These are phyloP conservation scores for Reticulitermes speratus DNA, from an alignment of 1,140 invertebrate genomes.

Conservation along the genomic window DNA sequence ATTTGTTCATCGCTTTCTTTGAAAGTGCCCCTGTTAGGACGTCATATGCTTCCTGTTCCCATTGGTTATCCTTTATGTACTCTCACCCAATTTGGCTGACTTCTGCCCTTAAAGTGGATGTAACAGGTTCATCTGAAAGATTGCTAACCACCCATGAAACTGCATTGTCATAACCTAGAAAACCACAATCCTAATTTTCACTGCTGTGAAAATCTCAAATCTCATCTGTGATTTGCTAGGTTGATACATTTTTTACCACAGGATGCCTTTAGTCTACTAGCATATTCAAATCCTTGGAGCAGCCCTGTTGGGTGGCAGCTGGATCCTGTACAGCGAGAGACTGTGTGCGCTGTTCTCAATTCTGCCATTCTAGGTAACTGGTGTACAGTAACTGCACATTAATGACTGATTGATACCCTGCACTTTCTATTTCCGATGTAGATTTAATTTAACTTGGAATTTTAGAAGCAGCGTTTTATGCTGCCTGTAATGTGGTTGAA, in stretches of 20 bases:
- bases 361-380: conserved; percentile 89
- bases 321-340: conserved; percentile 87
- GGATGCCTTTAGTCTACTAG: conserved; percentile 96
- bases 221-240: no score
- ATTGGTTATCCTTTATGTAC: no score
- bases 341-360: conserved; percentile 92
- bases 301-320: conserved; percentile 95
- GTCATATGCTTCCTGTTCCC: no score
- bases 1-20: no score
- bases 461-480: background rate
- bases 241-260: conserved; percentile 48
- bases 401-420: background rate
- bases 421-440: background rate
- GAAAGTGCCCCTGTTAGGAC: no score
- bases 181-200: no score
- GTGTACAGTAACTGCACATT: background rate
- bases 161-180: no score
- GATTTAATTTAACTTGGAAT: background rate
- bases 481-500: background rate
- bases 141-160: no score
- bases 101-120: no score
- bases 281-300: conserved; percentile 96
- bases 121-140: no score
- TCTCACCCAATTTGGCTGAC: no score
- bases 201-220: no score